Percentiles rank a stretch among this genome's conserved stretches.
Conservation (phyloP, 2,113 vertebrate genomes). For the Chionis minor region DNA sequence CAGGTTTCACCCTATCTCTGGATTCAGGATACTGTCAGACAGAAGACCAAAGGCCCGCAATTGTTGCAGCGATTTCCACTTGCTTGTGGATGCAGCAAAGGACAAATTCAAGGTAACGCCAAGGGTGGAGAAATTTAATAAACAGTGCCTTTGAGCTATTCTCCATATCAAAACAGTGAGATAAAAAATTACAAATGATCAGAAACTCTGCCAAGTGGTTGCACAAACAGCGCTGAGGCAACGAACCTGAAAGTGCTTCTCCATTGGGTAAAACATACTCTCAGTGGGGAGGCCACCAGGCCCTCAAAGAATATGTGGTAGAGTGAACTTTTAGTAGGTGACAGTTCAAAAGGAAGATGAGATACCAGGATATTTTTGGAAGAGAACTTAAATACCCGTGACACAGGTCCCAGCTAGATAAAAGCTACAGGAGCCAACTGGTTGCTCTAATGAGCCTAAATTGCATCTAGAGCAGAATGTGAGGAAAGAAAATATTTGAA, state of each 20-base stretch:
- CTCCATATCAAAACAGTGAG: background rate
- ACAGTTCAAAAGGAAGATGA: constrained; percentile 8
- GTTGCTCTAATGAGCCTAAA: background rate
- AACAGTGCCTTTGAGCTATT: constrained; percentile 11
- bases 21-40: background rate
- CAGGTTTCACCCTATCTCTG: background rate
- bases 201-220: constrained; percentile 24
- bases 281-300: background rate
- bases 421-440: background rate
- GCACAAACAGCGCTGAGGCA: background rate
- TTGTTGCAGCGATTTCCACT: background rate
- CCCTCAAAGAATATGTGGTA: background rate
- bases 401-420: background rate
- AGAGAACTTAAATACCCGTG: background rate
- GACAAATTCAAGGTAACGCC: background rate
- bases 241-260: background rate
- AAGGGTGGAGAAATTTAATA: background rate
- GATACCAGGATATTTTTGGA: background rate
- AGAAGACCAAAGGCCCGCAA: background rate
- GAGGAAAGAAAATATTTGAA: background rate
- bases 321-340: background rate
- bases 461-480: background rate
- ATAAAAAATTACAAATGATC: background rate
- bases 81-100: background rate
- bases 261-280: background rate